Base-by-base conservation (phyloP, 2,113 vertebrate species). In the Oophaga pumilio region DNA sequence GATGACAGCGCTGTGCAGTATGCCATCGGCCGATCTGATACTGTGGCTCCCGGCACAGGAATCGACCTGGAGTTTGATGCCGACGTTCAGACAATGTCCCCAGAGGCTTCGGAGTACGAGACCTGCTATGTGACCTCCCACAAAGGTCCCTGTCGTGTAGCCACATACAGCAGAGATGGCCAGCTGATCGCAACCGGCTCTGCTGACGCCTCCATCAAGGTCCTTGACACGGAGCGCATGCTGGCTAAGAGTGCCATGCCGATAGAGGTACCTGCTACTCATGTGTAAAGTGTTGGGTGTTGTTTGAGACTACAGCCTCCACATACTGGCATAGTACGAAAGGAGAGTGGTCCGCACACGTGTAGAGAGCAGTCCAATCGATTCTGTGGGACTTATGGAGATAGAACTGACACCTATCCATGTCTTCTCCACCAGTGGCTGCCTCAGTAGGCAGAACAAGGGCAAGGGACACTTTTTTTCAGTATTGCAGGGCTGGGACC, bases 111-210 rank as follows among this genome's bases (percentile, higher is more conserved):
- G 0, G 98, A 99, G 91, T 99, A 99, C 0, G 98, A 99, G 92
- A 99, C 98, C 13, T 99, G 98, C 93, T 99, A 99, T 0, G 98
- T 99, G 76, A 99, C 98, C 0, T 99, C 98, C 14, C 98, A 99
- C 77, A 99, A 99, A 89, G 98, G 98, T 11, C 98, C 98, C 0
- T 99, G 98, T 87, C 96, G 98, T 0, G 97, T 99, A 0, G 98
- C 97, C 24, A 99, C 97, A 0, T 99, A 99, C 62, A 99, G 98
- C 88, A 95, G 98, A 6, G 98, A 99, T 0, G 98, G 98, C 0
- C 98, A 99, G 91, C 91, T 99, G 8, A 99, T 99, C 14, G 98
- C 98, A 49, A 99, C 98, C 0, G 98, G 98, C 33, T 99, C 98
- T 0, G 98, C 98, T 0, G 98, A 99, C 0, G 97, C 98, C 2